These are phyloP conservation scores for Jacana jacana DNA, from an alignment of 2,113 vertebrate species.

Conservation along the genomic window DNA sequence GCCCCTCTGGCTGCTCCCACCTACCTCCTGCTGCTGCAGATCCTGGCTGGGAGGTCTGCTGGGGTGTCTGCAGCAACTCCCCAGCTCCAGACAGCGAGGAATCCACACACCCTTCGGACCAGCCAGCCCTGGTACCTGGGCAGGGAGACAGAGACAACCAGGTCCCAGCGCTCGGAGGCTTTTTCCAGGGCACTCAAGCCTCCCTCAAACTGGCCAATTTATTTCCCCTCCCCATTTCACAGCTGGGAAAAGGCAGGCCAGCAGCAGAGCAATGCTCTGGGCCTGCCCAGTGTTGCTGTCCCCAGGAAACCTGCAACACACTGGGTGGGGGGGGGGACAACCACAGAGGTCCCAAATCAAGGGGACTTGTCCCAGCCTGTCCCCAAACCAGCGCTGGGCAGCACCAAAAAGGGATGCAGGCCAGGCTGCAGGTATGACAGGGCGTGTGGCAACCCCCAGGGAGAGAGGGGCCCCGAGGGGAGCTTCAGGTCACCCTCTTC, in stretches of 20 bases:
- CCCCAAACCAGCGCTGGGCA: background rate
- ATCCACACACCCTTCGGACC: constrained; percentile 70
- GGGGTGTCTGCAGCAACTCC: background rate
- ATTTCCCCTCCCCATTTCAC: background rate
- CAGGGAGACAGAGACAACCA: background rate
- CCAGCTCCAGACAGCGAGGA: constrained; percentile 55
- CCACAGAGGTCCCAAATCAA: background rate
- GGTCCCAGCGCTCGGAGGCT: accelerated
- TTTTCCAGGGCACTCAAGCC: too few relatives aligned
- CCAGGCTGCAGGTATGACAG: accelerated
- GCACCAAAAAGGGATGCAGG: too few relatives aligned
- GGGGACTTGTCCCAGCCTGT: accelerated
- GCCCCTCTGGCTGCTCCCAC: background rate
- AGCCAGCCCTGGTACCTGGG: constrained; percentile 81
- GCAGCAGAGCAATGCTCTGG: accelerated
- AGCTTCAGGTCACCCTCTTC: background rate
- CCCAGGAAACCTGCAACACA: background rate
- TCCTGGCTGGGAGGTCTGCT: background rate
- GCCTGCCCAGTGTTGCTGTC: background rate
- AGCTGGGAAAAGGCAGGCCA: background rate
- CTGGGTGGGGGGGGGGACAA: too few relatives aligned
- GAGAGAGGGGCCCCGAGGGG: background rate
- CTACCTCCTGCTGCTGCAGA: constrained; percentile 65
- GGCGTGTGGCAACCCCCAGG: accelerated
- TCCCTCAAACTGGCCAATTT: too few relatives aligned